phyloP scores from a whole-genome alignment of 2,113 vertebrate genomes.

The Myotis davidii region DNA sequence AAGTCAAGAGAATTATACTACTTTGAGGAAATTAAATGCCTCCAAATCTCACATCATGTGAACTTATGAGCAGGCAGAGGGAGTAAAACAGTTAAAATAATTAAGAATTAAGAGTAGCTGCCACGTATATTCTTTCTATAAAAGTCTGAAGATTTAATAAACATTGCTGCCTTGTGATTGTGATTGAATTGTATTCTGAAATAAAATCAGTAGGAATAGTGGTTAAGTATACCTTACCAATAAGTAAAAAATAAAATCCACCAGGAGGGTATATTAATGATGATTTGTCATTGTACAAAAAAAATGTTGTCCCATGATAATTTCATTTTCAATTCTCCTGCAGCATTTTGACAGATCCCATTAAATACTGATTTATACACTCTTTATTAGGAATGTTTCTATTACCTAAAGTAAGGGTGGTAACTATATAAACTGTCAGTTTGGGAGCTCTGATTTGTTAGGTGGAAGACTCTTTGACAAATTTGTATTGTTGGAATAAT shows the following conservation, averaged over 20 bases:
- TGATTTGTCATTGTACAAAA: slow-evolving; percentile 21
- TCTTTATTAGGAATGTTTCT: slow-evolving; percentile 12
- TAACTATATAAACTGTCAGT: neutral
- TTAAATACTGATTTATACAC: slow-evolving; percentile 18
- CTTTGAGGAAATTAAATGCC: slow-evolving; percentile 29
- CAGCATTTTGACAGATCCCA: slow-evolving; percentile 22
- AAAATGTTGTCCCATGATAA: neutral
- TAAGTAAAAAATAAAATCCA: neutral
- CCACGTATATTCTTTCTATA: neutral
- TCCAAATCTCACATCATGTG: slow-evolving; percentile 12
- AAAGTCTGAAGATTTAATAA: slow-evolving; percentile 41
- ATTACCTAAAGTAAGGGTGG: neutral
- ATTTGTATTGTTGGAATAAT: neutral
- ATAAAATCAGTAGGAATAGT: neutral
- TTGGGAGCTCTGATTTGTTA: slow-evolving; percentile 9
- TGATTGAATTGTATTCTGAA: slow-evolving; percentile 46
- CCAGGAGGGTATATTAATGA: neutral
- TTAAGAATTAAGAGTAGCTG: slow-evolving; percentile 21
- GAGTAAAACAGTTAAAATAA: slow-evolving; percentile 37
- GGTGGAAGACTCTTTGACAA: neutral
- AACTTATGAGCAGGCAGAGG: neutral
- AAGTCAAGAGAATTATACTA: slow-evolving; percentile 31
- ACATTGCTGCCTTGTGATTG: neutral
- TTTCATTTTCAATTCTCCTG: slow-evolving; percentile 26
- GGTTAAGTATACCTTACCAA: neutral